Evolutionary conservation across 2,888 invertebrate genomes (phyloP).

Genomic region (Pherbina coryleti): DNA sequence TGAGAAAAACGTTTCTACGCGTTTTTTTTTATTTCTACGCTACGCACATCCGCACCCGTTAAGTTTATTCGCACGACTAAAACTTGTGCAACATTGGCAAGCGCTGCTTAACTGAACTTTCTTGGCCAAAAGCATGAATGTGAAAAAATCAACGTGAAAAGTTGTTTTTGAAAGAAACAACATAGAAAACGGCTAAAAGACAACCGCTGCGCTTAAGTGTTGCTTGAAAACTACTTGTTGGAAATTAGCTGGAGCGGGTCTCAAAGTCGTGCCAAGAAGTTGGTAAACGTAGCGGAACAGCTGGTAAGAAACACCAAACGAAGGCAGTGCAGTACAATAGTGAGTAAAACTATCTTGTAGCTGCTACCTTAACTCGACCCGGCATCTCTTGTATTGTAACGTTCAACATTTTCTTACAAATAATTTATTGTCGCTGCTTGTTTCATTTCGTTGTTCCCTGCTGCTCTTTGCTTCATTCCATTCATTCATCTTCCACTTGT

Average conservation of each 20-base stretch:
- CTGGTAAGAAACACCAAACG: background rate
- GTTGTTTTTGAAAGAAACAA: background rate
- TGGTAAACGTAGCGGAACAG: conserved; percentile 1
- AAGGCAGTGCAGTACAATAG: too few species aligned
- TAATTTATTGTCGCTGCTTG: background rate
- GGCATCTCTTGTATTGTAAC: background rate
- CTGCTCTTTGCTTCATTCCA: background rate
- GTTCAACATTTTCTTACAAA: background rate
- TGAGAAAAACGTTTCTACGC: background rate
- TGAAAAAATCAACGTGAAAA: background rate
- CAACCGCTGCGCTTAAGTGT: conserved; percentile 34
- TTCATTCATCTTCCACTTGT: background rate
- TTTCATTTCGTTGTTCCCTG: background rate
- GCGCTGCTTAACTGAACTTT: background rate
- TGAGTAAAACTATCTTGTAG: too few species aligned
- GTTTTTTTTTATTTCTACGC: conserved; percentile 1
- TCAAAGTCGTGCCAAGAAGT: background rate
- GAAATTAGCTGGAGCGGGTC: background rate
- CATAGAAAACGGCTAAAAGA: conserved; percentile 2
- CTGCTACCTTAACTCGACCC: too few species aligned
- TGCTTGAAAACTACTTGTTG: conserved; percentile 33
- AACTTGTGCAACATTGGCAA: background rate
- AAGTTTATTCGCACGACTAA: conserved; percentile 40
- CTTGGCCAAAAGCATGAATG: background rate
- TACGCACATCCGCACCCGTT: conserved; percentile 42